phyloP scores from a whole-genome alignment of 2,888 invertebrate species.

The Venusia cambrica region DNA sequence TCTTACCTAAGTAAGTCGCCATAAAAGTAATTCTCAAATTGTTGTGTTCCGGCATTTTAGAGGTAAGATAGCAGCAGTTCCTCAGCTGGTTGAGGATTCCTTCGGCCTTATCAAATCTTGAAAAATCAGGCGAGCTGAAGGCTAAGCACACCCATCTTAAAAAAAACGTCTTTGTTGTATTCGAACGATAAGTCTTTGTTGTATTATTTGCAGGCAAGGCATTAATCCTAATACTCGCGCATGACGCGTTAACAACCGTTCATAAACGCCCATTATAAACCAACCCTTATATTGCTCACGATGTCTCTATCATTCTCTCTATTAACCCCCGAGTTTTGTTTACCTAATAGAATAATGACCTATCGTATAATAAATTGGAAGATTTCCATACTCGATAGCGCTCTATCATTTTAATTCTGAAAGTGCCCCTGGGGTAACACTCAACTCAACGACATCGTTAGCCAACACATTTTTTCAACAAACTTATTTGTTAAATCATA shows the following conservation, averaged over 20 bases:
- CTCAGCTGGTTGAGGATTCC: too few relatives aligned
- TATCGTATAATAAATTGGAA: constrained; percentile 79
- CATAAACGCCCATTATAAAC: constrained; percentile 34
- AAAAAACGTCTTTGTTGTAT: too few relatives aligned
- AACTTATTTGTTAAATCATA: constrained; percentile 7
- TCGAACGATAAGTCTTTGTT: too few relatives aligned
- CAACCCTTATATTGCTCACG: constrained; percentile 53
- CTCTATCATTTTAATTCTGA: constrained; percentile 77
- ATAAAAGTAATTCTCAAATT: too few relatives aligned
- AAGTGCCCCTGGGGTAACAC: constrained; percentile 67
- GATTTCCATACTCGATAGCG: constrained; percentile 77
- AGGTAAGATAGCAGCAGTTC: too few relatives aligned
- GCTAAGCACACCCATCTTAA: too few relatives aligned
- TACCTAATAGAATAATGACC: constrained; percentile 79
- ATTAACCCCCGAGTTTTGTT: constrained; percentile 73
- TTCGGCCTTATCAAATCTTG: too few relatives aligned
- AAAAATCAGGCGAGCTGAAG: too few relatives aligned
- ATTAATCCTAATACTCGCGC: too few relatives aligned
- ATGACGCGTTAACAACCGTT: constrained; percentile 32
- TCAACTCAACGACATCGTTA: constrained; percentile 68
- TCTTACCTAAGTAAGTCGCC: too few relatives aligned
- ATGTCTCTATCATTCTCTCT: constrained; percentile 52
- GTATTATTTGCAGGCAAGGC: too few relatives aligned
- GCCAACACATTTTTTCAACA: constrained; percentile 42
- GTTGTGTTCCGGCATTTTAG: too few relatives aligned